Percentiles rank a stretch among this genome's conserved stretches.
Conservation (phyloP, 2,888 invertebrate genomes). For the Lysandra bellargus region DNA sequence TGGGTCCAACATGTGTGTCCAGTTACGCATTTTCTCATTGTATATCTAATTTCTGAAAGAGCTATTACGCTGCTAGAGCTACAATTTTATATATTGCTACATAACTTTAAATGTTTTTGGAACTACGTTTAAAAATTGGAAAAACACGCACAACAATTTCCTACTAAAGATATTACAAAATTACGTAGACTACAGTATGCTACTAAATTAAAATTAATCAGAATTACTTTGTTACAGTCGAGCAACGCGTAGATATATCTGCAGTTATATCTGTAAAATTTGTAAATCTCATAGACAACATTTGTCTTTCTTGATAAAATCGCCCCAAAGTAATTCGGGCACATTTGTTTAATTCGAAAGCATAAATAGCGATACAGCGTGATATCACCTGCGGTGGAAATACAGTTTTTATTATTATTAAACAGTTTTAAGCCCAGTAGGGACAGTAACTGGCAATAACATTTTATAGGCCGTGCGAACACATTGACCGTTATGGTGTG, state of each 20-base stretch:
- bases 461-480: conserved; percentile 65
- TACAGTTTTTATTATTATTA: conserved; percentile 29
- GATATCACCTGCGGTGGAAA: background rate
- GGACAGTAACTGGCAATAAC: conserved; percentile 68
- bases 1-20: background rate
- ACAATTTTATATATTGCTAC: background rate
- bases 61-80: background rate
- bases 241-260: background rate
- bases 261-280: conserved; percentile 3
- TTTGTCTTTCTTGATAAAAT: conserved; percentile 1
- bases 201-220: background rate
- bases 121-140: no score
- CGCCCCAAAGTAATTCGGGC: background rate
- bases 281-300: background rate
- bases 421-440: conserved; percentile 45
- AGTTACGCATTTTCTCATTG: background rate
- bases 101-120: no score
- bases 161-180: no score
- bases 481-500: conserved; percentile 52
- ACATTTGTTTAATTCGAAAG: conserved; percentile 13
- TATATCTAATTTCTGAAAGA: background rate
- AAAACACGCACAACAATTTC: no score
- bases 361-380: background rate
- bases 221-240: background rate
- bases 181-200: no score